phyloP scores from a whole-genome alignment of 2,888 invertebrate species.

The Athalia circularis region DNA sequence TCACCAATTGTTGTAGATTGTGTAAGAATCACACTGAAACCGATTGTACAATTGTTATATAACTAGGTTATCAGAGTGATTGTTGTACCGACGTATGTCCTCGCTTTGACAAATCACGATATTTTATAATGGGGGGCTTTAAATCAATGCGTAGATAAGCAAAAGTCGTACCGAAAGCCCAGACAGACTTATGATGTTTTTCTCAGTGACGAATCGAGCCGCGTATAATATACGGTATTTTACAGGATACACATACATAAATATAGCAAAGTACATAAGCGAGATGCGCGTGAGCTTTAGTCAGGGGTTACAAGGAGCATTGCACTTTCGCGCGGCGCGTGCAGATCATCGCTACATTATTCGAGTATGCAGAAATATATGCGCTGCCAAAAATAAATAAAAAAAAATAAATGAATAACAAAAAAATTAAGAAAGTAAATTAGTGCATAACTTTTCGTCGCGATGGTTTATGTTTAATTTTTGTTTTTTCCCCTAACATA shows the following conservation, averaged over 20 bases:
- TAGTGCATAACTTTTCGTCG: not conserved
- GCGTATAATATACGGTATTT: not conserved
- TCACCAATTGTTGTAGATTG: not conserved
- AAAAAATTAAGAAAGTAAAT: no score
- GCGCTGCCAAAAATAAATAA: no score
- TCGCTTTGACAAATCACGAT: slow-evolving; percentile 44
- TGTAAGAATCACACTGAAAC: no score
- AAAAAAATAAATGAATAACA: no score
- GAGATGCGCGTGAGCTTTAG: slow-evolving; percentile 45
- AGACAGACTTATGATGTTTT: slow-evolving; percentile 49
- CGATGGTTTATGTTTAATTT: slow-evolving; percentile 6
- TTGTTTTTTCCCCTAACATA: not conserved
- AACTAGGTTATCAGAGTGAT: not conserved
- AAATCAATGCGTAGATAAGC: slow-evolving; percentile 57
- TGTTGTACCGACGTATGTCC: not conserved
- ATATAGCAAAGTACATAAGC: slow-evolving; percentile 28
- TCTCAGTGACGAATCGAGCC: slow-evolving; percentile 29
- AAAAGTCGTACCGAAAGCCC: slow-evolving; percentile 27
- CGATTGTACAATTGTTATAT: not conserved
- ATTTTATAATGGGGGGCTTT: slow-evolving; percentile 51
- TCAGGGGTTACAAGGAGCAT: slow-evolving; percentile 40
- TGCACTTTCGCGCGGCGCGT: slow-evolving; percentile 46
- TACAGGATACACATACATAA: not conserved
- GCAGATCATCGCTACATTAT: slow-evolving; percentile 23
- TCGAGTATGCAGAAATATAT: no score